phyloP scores from a whole-genome alignment of 2,888 invertebrate genomes.

The Dicycla oo region DNA sequence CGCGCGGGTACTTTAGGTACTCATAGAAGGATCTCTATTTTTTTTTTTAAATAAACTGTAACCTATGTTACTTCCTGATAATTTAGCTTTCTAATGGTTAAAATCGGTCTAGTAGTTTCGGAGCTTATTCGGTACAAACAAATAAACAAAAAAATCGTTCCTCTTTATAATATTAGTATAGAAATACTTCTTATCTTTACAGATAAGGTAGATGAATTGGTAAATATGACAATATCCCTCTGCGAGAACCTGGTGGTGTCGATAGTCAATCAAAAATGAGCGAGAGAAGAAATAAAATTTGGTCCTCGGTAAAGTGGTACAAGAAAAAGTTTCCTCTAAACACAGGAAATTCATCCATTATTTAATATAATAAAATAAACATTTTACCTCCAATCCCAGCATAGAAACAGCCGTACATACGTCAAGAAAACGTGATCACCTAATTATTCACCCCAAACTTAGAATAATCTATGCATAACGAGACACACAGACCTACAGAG shows the following conservation, averaged over 20 bases:
- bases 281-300: not conserved
- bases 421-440: conserved; percentile 29
- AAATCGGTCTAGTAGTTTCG: no score
- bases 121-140: no score
- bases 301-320: not conserved
- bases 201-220: no score
- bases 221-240: no score
- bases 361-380: conserved; percentile 11
- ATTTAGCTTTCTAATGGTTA: no score
- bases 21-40: no score
- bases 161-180: no score
- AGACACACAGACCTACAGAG: conserved; percentile 2
- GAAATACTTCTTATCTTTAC: no score
- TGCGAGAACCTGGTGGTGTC: not conserved
- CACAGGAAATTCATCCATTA: conserved; percentile 13
- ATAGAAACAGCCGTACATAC: conserved; percentile 3
- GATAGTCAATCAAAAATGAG: not conserved
- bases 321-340: not conserved
- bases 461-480: not conserved
- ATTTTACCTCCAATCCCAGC: conserved; percentile 1
- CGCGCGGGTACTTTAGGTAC: no score
- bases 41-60: no score
- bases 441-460: conserved; percentile 44
- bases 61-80: no score
- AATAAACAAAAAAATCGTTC: no score